Evolutionary conservation across 1,140 invertebrate species (phyloP), one percentile per base, ranked within the genome.

Genomic region (Zaprionus gabonicus): DNA sequence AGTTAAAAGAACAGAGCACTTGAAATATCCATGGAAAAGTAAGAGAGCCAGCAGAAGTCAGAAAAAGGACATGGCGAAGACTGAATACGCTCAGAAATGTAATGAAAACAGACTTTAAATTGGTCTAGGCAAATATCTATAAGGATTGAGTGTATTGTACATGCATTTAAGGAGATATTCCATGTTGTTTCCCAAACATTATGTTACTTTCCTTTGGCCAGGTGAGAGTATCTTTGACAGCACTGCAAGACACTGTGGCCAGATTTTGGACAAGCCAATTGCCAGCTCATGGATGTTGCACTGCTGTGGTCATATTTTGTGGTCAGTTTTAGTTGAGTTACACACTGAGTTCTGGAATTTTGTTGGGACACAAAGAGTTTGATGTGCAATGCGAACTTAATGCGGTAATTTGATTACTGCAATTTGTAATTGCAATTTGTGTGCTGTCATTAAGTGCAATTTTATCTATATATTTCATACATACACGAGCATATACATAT

Each of bases 271-370:
- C 51, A 59, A 41, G 58, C 46, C 55, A 53, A 67, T 31, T 53
- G 25, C 68, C n/a, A 15, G 25, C 41, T 12, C 31, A 28, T 55
- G 41, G 41, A 20, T 46, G 59, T 34, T 55, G 15, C 17, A 62
- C 51, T 63, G 44, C 49, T 75, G 58, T 70, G 58, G 58, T 70
- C 15, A 70, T 62, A 58, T 49, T 70, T 75, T 75, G 66, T 41
- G 59, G 53, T 70, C 41, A n/a, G 25, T 15, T 63, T 57, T 56
- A 63, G 41, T 56, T 38, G 51, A 63, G 41, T 44, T 57, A 23
- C 60, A 46, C 38, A 38, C 9, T 17, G 7, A 63, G 56, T 51
- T 12, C 44, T 63, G 51, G 3, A 7, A n/a, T 57, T 69, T 17
- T 41, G 66, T 12, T 25, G 20, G 13, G n/a, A 49, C 17, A n/a